Percentiles rank a stretch among this genome's conserved stretches.
Conservation (phyloP, 2,113 vertebrate species). For the Passer montanus region DNA sequence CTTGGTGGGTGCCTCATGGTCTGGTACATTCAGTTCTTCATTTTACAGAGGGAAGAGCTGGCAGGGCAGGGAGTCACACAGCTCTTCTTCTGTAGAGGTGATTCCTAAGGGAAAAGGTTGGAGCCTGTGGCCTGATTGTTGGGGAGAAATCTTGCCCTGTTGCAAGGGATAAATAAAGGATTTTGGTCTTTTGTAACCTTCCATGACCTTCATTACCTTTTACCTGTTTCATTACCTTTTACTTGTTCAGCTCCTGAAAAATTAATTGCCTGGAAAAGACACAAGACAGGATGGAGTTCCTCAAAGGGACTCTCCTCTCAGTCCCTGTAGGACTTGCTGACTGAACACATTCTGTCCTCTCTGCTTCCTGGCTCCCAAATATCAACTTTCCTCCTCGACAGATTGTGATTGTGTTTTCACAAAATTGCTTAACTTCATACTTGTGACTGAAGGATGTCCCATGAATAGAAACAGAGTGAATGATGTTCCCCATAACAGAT, state of each 20-base stretch:
- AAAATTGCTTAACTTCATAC: not conserved
- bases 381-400: not conserved
- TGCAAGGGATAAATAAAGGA: not conserved
- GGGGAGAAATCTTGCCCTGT: not conserved
- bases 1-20: accelerated
- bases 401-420: not conserved
- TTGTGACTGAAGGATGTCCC: not conserved
- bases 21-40: not conserved
- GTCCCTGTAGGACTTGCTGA: not conserved
- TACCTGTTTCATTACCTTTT: not conserved
- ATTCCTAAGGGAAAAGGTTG: not conserved
- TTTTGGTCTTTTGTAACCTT: not conserved
- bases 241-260: not conserved
- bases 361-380: not conserved
- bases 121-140: too few relatives aligned
- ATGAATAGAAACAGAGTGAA: not conserved
- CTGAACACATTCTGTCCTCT: not conserved
- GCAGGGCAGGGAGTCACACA: not conserved
- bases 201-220: not conserved
- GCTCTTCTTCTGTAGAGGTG: not conserved
- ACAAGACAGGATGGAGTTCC: not conserved
- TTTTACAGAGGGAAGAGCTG: not conserved
- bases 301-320: not conserved
- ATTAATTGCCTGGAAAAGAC: not conserved
- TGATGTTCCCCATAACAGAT: not conserved